phyloP scores from a whole-genome alignment of 1,140 invertebrate species.

The Bombus haemorrhoidalis region DNA sequence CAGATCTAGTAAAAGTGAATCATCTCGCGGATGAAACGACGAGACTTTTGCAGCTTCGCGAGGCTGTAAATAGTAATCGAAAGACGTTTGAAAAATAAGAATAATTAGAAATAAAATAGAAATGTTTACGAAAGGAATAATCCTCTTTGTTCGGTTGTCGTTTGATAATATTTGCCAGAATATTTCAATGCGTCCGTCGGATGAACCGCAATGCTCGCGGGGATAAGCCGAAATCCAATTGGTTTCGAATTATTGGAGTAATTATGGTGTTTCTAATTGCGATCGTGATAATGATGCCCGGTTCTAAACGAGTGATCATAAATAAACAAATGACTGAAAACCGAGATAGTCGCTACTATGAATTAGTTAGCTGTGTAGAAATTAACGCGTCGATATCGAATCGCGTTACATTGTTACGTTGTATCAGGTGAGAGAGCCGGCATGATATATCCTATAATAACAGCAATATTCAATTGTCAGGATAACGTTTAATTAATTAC shows the following conservation, averaged over 20 bases:
- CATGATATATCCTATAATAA: conserved; percentile 14
- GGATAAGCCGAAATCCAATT: not conserved
- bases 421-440: too few species aligned
- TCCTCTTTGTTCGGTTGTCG: too few species aligned
- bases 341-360: not conserved
- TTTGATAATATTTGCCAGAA: too few species aligned
- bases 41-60: not conserved
- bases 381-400: not conserved
- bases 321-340: conserved; percentile 6
- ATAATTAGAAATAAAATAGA: too few species aligned
- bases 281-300: not conserved
- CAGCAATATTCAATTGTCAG: conserved; percentile 28
- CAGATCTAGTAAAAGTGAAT: too few species aligned
- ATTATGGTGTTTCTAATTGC: not conserved
- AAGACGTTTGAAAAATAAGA: too few species aligned
- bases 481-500: conserved; percentile 46
- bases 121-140: too few species aligned
- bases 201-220: too few species aligned
- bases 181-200: too few species aligned
- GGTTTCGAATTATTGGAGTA: not conserved
- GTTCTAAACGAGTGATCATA: not conserved
- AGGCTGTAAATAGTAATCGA: too few species aligned
- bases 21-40: too few species aligned
- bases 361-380: not conserved
- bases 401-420: not conserved